phyloP scores from a whole-genome alignment of 2,113 vertebrate species.

The Tyto alba region DNA sequence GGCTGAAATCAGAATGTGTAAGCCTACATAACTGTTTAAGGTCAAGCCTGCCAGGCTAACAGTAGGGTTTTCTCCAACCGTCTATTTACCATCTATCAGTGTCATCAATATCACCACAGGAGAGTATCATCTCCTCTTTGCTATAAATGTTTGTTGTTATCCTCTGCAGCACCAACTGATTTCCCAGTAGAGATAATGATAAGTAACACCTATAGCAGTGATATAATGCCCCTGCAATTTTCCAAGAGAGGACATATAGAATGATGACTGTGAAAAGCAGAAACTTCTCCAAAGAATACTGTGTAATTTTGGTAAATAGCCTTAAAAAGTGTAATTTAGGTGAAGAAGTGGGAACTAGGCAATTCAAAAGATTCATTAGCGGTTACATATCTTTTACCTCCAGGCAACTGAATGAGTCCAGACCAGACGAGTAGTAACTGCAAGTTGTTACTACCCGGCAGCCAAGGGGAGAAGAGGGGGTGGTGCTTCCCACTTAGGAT shows the following conservation, averaged over 20 bases:
- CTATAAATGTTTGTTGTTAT: neutral
- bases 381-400: neutral
- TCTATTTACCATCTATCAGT: neutral
- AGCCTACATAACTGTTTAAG: neutral
- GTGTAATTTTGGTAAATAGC: neutral
- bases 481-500: neutral
- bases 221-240: neutral
- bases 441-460: neutral
- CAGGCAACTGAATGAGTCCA: neutral
- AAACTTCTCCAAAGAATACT: neutral
- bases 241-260: neutral
- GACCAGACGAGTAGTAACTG: neutral
- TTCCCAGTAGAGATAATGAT: neutral
- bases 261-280: neutral
- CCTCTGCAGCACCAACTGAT: neutral
- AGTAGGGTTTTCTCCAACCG: neutral
- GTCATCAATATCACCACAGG: neutral
- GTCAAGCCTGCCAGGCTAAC: neutral
- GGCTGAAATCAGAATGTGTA: neutral
- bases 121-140: neutral
- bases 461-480: neutral
- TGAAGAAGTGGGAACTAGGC: neutral
- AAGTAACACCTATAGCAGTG: neutral
- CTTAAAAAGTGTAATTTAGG: neutral
- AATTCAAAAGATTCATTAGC: neutral